Percentiles rank a stretch among this genome's conserved stretches.
phyloP scores from a whole-genome alignment of 2,797 vertebrate genomes.

The Dendrocincla tyrannina region DNA sequence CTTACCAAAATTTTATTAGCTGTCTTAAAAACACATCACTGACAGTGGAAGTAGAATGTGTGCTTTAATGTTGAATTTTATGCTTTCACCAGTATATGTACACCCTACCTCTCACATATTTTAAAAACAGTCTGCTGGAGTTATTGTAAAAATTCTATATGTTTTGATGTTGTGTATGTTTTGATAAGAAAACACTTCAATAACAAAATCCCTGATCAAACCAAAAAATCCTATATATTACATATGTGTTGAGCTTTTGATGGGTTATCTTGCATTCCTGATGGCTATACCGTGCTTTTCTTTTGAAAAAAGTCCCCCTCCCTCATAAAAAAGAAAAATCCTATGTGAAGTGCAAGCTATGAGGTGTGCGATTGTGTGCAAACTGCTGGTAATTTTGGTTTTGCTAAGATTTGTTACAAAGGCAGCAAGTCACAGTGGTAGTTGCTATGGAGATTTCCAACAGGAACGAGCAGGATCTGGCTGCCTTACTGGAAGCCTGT shows the following conservation, averaged over 20 bases:
- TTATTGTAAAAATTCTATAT: slow-evolving; percentile 17
- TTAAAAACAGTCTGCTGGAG: background rate
- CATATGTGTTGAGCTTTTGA: background rate
- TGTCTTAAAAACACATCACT: slow-evolving; percentile 20
- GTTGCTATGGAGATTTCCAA: slow-evolving; percentile 77
- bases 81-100: slow-evolving; percentile 26
- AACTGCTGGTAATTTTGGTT: slow-evolving; percentile 44
- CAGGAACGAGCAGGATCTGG: slow-evolving; percentile 1
- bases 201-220: background rate
- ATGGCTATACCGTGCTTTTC: background rate
- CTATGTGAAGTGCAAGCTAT: slow-evolving; percentile 7
- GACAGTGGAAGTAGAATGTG: slow-evolving; percentile 34
- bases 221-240: background rate
- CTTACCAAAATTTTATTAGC: background rate
- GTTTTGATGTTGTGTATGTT: slow-evolving; percentile 51
- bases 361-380: slow-evolving; percentile 48
- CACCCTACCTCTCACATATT: slow-evolving; percentile 7
- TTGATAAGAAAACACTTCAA: slow-evolving; percentile 5
- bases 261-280: slow-evolving; percentile 27
- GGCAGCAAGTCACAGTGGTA: slow-evolving; percentile 24
- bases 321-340: background rate
- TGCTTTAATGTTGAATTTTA: slow-evolving; percentile 49
- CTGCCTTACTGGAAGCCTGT: slow-evolving; percentile 44
- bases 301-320: background rate
- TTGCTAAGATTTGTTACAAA: slow-evolving; percentile 56